A percentile compares a stretch with the other conserved stretches of the same genome.
Evolutionary conservation across 2,113 vertebrate species (phyloP).

Genomic region (Xyrauchen texanus): DNA sequence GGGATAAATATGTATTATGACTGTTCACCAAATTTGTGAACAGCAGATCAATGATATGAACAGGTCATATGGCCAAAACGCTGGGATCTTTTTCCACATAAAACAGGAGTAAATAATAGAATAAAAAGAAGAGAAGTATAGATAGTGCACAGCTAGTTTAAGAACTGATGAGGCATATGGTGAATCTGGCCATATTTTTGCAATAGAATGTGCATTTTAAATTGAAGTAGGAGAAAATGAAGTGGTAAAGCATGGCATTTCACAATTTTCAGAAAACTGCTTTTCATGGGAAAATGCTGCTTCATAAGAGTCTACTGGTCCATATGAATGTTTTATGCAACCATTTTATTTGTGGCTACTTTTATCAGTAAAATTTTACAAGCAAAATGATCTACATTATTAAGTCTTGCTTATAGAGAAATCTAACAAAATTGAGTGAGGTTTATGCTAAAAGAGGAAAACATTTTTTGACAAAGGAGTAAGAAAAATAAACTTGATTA

Average conservation of each 20-base stretch:
- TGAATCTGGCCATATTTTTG: conserved; percentile 1
- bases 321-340: neutral
- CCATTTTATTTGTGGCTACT: too few species aligned
- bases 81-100: neutral
- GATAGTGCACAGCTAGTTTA: neutral
- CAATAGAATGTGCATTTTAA: neutral
- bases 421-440: too few species aligned
- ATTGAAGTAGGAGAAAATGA: neutral
- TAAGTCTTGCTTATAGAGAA: too few species aligned
- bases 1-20: neutral
- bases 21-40: neutral
- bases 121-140: neutral
- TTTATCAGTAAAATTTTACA: too few species aligned
- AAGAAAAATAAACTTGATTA: too few species aligned
- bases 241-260: neutral
- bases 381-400: too few species aligned
- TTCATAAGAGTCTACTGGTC: neutral
- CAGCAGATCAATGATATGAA: neutral
- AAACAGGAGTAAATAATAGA: conserved; percentile 8
- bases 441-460: too few species aligned
- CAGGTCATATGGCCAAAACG: neutral
- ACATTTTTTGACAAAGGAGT: too few species aligned
- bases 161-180: neutral
- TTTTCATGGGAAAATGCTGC: too few species aligned
- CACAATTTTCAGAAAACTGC: neutral